phyloP scores from a whole-genome alignment of 2,113 vertebrate genomes.

The Callipepla californica region DNA sequence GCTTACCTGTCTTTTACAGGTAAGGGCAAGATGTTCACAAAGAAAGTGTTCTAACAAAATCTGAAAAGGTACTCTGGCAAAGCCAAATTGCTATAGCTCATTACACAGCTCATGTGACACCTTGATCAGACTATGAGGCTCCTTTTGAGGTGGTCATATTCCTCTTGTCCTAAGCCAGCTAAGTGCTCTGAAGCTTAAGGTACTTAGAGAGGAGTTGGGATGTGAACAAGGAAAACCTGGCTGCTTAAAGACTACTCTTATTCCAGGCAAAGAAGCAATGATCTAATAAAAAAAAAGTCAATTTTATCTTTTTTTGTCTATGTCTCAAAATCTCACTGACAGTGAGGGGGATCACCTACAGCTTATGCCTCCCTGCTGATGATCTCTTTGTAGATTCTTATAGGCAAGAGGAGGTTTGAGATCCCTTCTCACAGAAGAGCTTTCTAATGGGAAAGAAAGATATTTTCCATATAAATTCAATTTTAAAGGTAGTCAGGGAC shows the following conservation, averaged over 20 bases:
- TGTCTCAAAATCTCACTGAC: not conserved
- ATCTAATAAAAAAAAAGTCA: not conserved
- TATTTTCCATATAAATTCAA: not conserved
- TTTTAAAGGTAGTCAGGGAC: not conserved
- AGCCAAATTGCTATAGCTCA: not conserved
- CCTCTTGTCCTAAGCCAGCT: not conserved
- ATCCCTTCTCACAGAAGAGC: not conserved
- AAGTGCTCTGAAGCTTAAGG: not conserved
- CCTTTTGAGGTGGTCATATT: not conserved
- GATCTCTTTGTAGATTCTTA: not conserved
- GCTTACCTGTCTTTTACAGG: not conserved
- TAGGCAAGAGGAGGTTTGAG: not conserved
- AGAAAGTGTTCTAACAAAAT: not conserved
- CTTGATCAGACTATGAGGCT: not conserved
- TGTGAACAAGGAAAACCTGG: not conserved
- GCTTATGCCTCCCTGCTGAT: not conserved
- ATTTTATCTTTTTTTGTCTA: not conserved
- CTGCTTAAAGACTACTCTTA: not conserved
- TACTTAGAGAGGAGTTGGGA: not conserved
- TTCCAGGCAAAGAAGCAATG: not conserved
- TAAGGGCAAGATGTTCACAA: not conserved
- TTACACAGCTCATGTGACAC: not conserved
- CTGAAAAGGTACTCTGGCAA: not conserved
- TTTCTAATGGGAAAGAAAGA: not conserved
- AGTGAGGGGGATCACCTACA: not conserved